phyloP scores from a whole-genome alignment of 53 echinoderm and acorn worm genomes.

The Echinometra lucunter region DNA sequence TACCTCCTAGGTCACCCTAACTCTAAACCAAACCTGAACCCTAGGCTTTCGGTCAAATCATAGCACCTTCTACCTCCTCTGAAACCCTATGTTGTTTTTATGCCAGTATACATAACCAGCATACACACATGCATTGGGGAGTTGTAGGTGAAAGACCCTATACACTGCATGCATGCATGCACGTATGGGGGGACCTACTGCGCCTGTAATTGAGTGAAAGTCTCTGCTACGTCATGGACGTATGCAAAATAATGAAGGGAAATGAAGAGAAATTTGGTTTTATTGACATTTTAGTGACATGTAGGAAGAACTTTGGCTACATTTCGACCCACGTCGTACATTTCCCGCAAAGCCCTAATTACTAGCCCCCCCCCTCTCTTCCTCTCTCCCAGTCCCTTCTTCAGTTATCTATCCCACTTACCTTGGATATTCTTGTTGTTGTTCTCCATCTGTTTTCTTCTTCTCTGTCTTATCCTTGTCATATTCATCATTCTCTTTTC shows the following conservation, averaged over 20 bases:
- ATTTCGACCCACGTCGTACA: neutral
- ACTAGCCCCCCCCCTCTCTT: neutral
- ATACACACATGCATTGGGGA: neutral
- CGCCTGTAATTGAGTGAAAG: slow-evolving; percentile 51
- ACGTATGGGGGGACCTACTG: neutral
- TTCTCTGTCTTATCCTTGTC: neutral
- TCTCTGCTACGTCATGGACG: slow-evolving; percentile 50
- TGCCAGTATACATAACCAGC: neutral
- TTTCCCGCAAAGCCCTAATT: slow-evolving; percentile 24
- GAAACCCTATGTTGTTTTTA: neutral
- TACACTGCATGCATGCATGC: neutral
- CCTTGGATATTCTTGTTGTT: too few species aligned
- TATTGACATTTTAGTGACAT: slow-evolving; percentile 71
- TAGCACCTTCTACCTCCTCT: neutral
- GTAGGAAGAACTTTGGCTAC: slow-evolving; percentile 38
- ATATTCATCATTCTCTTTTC: neutral
- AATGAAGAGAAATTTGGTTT: slow-evolving; percentile 67
- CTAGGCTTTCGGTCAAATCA: too few species aligned
- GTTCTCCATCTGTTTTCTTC: neutral
- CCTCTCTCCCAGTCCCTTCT: neutral
- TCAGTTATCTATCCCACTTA: neutral
- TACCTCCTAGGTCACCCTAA: too few species aligned
- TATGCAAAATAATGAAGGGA: slow-evolving; percentile 63
- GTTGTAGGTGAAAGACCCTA: slow-evolving; percentile 22
- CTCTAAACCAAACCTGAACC: too few species aligned